These are phyloP conservation scores for Gulo gulo DNA, from an alignment of 2,113 vertebrate genomes.

Conservation along the genomic window DNA sequence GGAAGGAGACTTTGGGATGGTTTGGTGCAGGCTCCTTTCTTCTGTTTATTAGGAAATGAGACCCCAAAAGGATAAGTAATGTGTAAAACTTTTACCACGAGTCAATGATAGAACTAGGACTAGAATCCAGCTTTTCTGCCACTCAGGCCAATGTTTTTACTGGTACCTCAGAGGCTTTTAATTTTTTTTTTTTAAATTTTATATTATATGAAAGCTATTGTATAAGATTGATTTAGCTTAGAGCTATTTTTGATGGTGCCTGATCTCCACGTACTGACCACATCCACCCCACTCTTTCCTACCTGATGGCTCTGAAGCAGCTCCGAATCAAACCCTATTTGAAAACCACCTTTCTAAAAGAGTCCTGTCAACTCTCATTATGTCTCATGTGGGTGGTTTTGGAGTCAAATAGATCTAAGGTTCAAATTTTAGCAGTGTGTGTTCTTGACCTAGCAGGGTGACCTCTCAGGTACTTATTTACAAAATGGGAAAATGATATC, in stretches of 20 bases:
- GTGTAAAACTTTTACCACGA: background rate
- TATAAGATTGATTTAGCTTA: slow-evolving; percentile 6
- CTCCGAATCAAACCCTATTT: background rate
- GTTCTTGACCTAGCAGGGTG: background rate
- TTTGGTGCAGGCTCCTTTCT: background rate
- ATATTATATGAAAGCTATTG: background rate
- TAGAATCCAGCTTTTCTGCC: background rate
- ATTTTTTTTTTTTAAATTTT: background rate
- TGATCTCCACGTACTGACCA: background rate
- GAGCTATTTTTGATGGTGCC: background rate
- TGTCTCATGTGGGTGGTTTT: background rate
- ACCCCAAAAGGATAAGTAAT: background rate
- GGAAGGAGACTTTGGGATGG: background rate
- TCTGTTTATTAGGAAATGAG: background rate
- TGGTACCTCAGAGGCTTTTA: background rate
- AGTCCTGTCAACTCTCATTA: background rate
- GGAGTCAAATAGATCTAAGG: background rate
- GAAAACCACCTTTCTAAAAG: background rate
- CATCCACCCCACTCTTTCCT: background rate
- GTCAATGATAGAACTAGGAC: background rate
- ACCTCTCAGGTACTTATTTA: background rate
- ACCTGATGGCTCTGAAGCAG: background rate
- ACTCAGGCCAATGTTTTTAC: background rate
- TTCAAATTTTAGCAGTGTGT: background rate
- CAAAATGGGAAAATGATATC: background rate